These are phyloP conservation scores for Saccopteryx leptura DNA, from an alignment of 2,113 vertebrate genomes.

Conservation along the genomic window DNA sequence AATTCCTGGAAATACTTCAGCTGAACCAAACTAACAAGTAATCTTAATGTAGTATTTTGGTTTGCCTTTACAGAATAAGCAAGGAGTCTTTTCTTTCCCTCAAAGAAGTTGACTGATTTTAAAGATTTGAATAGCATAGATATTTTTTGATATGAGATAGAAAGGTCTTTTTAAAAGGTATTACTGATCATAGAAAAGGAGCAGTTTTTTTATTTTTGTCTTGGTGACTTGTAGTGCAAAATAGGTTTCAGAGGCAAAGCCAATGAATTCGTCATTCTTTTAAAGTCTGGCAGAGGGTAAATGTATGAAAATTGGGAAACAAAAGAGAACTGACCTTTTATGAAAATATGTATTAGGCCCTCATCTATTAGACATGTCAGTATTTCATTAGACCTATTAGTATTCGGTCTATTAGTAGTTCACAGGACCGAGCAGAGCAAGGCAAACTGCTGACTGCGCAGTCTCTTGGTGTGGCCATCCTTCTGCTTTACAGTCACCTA, in stretches of 20 bases:
- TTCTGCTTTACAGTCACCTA: not conserved
- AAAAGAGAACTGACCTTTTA: slow-evolving; percentile 22
- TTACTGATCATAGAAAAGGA: not conserved
- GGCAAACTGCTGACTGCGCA: accelerated
- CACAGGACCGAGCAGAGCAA: not conserved
- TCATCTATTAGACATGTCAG: not conserved
- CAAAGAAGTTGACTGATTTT: not conserved
- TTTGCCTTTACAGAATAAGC: slow-evolving; percentile 43
- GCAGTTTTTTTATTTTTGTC: slow-evolving; percentile 19
- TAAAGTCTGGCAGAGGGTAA: not conserved
- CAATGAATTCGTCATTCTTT: not conserved
- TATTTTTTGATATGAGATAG: slow-evolving; percentile 5
- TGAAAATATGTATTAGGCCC: not conserved
- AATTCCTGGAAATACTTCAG: slow-evolving; percentile 20
- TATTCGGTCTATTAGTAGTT: not conserved
- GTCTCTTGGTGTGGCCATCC: not conserved
- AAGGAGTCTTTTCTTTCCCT: not conserved
- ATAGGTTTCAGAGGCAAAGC: slow-evolving; percentile 42
- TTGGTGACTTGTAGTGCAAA: slow-evolving; percentile 8
- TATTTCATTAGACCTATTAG: not conserved
- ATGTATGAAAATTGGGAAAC: not conserved
- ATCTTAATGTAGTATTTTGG: slow-evolving; percentile 31
- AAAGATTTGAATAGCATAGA: slow-evolving; percentile 37
- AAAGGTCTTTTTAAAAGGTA: not conserved
- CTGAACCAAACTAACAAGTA: not conserved